Base-by-base conservation (phyloP, 1,140 invertebrate genomes). In the Philopotamus ludificatus region DNA sequence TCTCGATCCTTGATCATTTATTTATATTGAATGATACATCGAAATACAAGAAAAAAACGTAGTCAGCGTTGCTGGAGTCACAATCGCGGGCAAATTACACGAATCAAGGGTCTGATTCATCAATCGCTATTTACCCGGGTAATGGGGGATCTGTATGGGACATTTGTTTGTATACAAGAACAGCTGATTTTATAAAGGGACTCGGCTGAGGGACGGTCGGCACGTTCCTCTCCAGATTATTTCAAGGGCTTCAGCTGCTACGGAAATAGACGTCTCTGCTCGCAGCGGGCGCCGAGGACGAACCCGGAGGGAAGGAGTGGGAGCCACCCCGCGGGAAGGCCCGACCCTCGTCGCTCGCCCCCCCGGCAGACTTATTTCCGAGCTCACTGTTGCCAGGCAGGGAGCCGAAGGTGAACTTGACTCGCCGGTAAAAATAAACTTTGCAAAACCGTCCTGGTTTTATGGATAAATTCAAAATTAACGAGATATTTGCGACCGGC, bases 211-310 rank as follows among this genome's bases (percentile, higher is more conserved):
- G 1, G 9, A 23, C 22, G 10, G 21, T 54, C 51, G 20, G 22
- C 51, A 21, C 51, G 51, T 25, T 47, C 41, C 42, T 60, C 41
- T 60, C 18, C 21, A 47, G 57, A 60, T 22, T 60, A 60, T 60
- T 60, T 60, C 57, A 60, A 60, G 57, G 57, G 44, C 57, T 60
- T 25, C 41, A 60, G 57, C 57, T 60, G 57, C 22, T 45, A 60
- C 57, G 57, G 47, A 60, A 60, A 60, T 60, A 60, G 57, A 60
- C 21, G 57, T 26, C 42, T 45, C 57, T 25, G 3, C 57, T 42
- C 41, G 12, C 15, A n/a, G n/a, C 1, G 15, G 28, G n/a, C 7
- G 21, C 3, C 23, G 1, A 21, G 51, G 25, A 25, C 15, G 51
- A n/a, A 23, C 21, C 21, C 16, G 16, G 34, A 10, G 49, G 49